These are phyloP conservation scores for Pterois miles DNA, from an alignment of 2,797 vertebrate genomes.

Conservation along the genomic window DNA sequence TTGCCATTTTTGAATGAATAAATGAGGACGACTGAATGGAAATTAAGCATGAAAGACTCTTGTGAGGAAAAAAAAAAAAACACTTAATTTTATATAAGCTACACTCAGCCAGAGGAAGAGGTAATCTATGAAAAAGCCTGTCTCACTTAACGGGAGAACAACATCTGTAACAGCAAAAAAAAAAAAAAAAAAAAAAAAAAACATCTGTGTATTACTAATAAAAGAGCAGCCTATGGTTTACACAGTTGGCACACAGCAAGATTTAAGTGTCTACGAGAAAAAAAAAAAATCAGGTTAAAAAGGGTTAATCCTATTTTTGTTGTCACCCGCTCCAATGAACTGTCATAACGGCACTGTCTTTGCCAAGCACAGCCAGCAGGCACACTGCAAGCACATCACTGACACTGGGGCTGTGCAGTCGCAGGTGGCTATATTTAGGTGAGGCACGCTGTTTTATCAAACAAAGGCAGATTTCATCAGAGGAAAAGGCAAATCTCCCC, in stretches of 20 bases:
- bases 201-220: neutral
- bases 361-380: slow-evolving; percentile 68
- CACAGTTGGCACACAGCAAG: slow-evolving; percentile 53
- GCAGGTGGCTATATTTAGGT: slow-evolving; percentile 76
- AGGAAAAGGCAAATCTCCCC: slow-evolving; percentile 72
- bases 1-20: slow-evolving; percentile 33
- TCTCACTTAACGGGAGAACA: slow-evolving; percentile 34
- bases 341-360: slow-evolving; percentile 67
- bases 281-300: slow-evolving; percentile 60
- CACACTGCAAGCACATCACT: slow-evolving; percentile 69
- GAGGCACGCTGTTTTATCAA: slow-evolving; percentile 67
- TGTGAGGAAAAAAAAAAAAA: neutral
- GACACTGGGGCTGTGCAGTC: slow-evolving; percentile 64
- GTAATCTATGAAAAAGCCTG: slow-evolving; percentile 37
- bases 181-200: too few relatives aligned
- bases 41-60: slow-evolving; percentile 43
- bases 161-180: slow-evolving; percentile 29
- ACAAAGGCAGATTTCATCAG: slow-evolving; percentile 70
- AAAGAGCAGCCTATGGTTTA: slow-evolving; percentile 21
- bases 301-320: slow-evolving; percentile 79
- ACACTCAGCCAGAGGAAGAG: slow-evolving; percentile 37
- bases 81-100: slow-evolving; percentile 31
- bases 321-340: slow-evolving; percentile 74
- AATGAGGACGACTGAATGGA: slow-evolving; percentile 35
- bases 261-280: slow-evolving; percentile 45